These are phyloP conservation scores for Venustaconcha ellipsiformis DNA, from an alignment of 1,140 invertebrate species.

Conservation along the genomic window DNA sequence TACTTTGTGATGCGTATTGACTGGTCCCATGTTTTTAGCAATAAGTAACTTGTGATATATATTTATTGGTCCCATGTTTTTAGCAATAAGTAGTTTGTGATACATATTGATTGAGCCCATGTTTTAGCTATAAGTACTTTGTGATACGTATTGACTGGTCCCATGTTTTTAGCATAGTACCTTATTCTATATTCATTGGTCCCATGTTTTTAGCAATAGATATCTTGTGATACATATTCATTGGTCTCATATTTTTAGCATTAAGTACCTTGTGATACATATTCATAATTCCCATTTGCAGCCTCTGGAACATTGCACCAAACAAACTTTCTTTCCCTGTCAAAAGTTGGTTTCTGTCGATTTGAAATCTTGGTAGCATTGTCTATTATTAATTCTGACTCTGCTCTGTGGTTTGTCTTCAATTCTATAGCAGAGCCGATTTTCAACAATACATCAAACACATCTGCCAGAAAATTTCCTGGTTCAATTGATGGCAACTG, in stretches of 20 bases:
- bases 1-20: slow-evolving; percentile 25
- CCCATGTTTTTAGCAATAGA: no score
- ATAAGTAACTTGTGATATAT: slow-evolving; percentile 1
- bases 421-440: slow-evolving; percentile 50
- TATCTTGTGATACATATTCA: slow-evolving; percentile 27
- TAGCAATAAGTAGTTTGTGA: no score
- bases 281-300: slow-evolving; percentile 11
- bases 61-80: slow-evolving; percentile 11
- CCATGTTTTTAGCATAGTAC: no score
- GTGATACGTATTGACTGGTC: no score
- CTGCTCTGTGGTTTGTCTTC: slow-evolving; percentile 58
- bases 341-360: slow-evolving; percentile 43
- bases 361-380: slow-evolving; percentile 58
- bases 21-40: not conserved
- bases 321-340: slow-evolving; percentile 42
- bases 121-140: no score
- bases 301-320: slow-evolving; percentile 25
- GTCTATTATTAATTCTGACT: slow-evolving; percentile 59
- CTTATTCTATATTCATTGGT: no score
- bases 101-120: no score
- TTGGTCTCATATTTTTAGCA: not conserved
- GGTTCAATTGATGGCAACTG: slow-evolving; percentile 65
- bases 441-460: slow-evolving; percentile 33
- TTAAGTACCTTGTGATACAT: slow-evolving; percentile 16
- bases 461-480: slow-evolving; percentile 61